Conservation (phyloP, 2,113 vertebrate genomes). For the Ardeotis arabs region DNA sequence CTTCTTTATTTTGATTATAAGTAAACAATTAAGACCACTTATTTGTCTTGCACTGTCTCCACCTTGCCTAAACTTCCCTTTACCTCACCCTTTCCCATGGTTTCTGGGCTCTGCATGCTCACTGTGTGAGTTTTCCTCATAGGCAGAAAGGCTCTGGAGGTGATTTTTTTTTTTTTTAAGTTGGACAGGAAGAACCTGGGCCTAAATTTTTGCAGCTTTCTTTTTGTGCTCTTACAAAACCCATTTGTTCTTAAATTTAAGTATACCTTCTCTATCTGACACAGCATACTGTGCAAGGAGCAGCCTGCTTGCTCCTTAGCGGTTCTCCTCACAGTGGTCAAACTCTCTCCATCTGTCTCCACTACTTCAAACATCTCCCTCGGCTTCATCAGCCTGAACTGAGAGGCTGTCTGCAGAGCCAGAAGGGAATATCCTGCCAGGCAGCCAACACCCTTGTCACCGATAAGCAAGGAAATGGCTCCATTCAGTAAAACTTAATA, state of each 20-base stretch:
- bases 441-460: too few relatives aligned
- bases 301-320: not conserved
- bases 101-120: not conserved
- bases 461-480: not conserved
- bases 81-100: rapidly evolving
- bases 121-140: rapidly evolving
- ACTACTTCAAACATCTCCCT: not conserved
- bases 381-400: not conserved
- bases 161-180: not conserved
- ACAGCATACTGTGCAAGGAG: rapidly evolving
- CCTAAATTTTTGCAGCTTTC: not conserved
- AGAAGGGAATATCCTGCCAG: not conserved
- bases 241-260: not conserved
- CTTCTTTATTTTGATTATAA: too few relatives aligned
- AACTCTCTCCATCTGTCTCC: not conserved
- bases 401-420: not conserved
- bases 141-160: not conserved
- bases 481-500: not conserved
- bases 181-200: not conserved
- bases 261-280: not conserved
- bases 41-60: not conserved
- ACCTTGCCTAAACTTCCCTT: not conserved
- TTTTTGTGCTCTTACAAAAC: not conserved
- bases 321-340: not conserved
- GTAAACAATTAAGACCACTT: not conserved